Evolutionary conservation across 2,888 invertebrate species (phyloP), one percentile per base, ranked within the genome.

Genomic region (Xylota sylvarum): DNA sequence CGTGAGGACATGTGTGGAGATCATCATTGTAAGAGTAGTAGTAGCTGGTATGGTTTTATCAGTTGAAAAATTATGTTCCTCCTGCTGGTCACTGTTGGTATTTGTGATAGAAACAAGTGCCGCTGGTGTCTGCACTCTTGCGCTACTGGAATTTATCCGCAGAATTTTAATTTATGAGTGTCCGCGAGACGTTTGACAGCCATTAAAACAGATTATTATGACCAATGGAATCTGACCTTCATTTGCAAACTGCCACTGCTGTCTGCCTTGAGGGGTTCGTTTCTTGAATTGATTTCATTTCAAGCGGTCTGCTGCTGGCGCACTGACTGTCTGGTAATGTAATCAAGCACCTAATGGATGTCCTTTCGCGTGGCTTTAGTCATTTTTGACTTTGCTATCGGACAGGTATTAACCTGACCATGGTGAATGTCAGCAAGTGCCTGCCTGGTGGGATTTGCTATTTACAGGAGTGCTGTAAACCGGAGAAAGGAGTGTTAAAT

Each of bases 151-250:
- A 86, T 86, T 86, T 69, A 86, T 64, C 46, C 60, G 60, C 37
- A 9, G 19, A 14, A 73, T 62, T 82, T 73, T 78, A 82, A 86
- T 86, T 86, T 86, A 86, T 86, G 77, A 82, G 14, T 52, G 69
- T 82, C 77, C 43, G 67, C 86, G 37, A 78, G 73, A 73, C 82
- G 50, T 82, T 78, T 86, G 86, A 86, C 86, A 86, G 86, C 69
- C 73, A 86, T 82, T 82, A 86, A 85, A 85, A 73, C 77, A 69
- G 82, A 86, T 86, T 86, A 86, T 86, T 86, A 86, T 78, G 73
- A 77, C 78, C 82, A 86, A 27, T 62, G 73, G 73, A 86, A 86
- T 86, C 78, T 82, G 86, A 86, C 86, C 86, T 86, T 86, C 78
- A 86, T 86, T 82, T 55, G 37, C 37, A 40, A 52, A 40, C 3